These are phyloP conservation scores for Cantharis rufa DNA, from an alignment of 2,888 invertebrate species.

Conservation along the genomic window DNA sequence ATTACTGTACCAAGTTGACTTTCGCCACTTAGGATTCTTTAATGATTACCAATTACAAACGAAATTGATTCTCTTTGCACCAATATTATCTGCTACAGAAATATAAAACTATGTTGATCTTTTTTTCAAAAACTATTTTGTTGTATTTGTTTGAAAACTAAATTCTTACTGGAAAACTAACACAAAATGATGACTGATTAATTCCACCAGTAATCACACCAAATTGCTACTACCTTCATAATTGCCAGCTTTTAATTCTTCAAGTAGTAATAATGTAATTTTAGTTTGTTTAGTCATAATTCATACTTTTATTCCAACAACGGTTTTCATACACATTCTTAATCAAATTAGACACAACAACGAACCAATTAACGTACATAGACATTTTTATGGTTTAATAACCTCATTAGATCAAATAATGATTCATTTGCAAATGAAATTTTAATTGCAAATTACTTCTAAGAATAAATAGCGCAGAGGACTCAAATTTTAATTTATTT, in stretches of 20 bases:
- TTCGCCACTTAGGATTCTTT: no score
- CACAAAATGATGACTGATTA: no score
- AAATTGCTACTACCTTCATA: neutral
- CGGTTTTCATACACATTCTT: neutral
- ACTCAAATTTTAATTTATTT: constrained; percentile 37
- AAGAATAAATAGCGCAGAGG: neutral
- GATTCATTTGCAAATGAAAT: neutral
- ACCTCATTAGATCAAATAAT: neutral
- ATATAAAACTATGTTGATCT: no score
- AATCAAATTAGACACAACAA: neutral
- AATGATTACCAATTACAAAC: no score
- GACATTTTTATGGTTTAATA: neutral
- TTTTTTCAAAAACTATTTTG: no score
- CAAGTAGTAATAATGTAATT: neutral
- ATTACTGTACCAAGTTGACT: no score
- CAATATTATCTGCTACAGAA: no score
- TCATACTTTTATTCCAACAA: neutral
- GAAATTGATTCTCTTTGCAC: no score
- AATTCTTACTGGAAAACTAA: no score
- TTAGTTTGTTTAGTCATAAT: neutral
- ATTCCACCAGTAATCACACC: neutral
- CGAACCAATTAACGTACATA: neutral
- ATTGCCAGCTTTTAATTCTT: neutral
- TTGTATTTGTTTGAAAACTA: no score
- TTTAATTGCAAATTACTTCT: neutral